These are phyloP conservation scores for Ichneumoninae sp. DNA, from an alignment of 2,888 invertebrate species.

Conservation along the genomic window DNA sequence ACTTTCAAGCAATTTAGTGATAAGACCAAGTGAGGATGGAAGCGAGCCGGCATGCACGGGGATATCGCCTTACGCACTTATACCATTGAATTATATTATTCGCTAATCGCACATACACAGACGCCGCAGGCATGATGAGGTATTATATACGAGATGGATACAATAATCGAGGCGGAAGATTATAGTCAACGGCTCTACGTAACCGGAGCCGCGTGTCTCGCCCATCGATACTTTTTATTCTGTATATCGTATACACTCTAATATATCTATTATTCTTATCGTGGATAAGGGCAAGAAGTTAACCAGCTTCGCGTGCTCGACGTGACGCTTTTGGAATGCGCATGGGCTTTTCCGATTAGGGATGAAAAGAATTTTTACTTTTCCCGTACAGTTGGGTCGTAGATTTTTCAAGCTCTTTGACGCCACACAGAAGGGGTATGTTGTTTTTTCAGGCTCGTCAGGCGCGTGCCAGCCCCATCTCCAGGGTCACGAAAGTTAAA, in stretches of 20 bases:
- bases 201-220: constrained; percentile 36
- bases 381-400: background rate
- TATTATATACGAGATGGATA: constrained; percentile 26
- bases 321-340: background rate
- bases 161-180: constrained; percentile 27
- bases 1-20: constrained; percentile 25
- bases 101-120: constrained; percentile 71
- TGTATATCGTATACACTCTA: background rate
- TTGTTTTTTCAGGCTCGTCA: constrained; percentile 45
- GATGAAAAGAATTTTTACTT: background rate
- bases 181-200: constrained; percentile 31
- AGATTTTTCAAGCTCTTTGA: background rate
- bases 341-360: background rate
- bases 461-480: constrained; percentile 44
- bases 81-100: constrained; percentile 67
- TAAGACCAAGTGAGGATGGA: constrained; percentile 18
- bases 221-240: constrained; percentile 45
- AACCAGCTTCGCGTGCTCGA: constrained; percentile 35
- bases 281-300: constrained; percentile 8
- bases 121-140: constrained; percentile 1
- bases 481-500: constrained; percentile 34
- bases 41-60: background rate
- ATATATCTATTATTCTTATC: constrained; percentile 22
- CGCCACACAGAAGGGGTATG: background rate
- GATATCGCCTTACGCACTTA: constrained; percentile 55